phyloP scores from a whole-genome alignment of 2,113 vertebrate genomes.

The Cercocebus atys region DNA sequence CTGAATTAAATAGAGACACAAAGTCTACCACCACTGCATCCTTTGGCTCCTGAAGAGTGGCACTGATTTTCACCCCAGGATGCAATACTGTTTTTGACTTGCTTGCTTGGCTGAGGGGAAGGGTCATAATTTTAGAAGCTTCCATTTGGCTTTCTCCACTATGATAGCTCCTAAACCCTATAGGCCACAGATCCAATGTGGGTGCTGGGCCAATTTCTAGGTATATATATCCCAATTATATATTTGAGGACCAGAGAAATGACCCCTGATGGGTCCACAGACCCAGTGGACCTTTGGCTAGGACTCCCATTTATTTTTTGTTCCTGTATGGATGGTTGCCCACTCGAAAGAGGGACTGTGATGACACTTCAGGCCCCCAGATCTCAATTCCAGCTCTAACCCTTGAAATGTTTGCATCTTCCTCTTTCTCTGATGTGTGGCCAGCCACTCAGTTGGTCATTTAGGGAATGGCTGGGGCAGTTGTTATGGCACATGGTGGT shows the following conservation, averaged over 20 bases:
- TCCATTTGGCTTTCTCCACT: not conserved
- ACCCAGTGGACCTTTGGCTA: not conserved
- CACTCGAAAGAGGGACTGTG: not conserved
- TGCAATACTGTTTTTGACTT: not conserved
- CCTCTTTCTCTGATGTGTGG: not conserved
- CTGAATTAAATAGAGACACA: not conserved
- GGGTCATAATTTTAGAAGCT: not conserved
- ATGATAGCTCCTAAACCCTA: not conserved
- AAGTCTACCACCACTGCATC: not conserved
- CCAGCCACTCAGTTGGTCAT: not conserved
- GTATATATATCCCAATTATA: not conserved
- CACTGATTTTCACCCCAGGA: not conserved
- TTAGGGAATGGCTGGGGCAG: not conserved
- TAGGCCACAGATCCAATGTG: not conserved
- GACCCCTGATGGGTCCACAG: not conserved
- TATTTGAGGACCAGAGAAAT: not conserved
- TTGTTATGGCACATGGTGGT: not conserved
- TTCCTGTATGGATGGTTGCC: too few relatives aligned
- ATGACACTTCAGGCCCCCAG: not conserved
- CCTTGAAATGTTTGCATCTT: not conserved
- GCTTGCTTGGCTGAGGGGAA: not conserved
- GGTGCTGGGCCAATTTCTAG: not conserved
- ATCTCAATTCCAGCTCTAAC: not conserved
- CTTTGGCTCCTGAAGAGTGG: not conserved
- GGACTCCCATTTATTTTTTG: not conserved